Percentiles rank a stretch among this genome's conserved stretches.
Conservation (phyloP, 2,888 invertebrate species). For the Harpalus rubripes region DNA sequence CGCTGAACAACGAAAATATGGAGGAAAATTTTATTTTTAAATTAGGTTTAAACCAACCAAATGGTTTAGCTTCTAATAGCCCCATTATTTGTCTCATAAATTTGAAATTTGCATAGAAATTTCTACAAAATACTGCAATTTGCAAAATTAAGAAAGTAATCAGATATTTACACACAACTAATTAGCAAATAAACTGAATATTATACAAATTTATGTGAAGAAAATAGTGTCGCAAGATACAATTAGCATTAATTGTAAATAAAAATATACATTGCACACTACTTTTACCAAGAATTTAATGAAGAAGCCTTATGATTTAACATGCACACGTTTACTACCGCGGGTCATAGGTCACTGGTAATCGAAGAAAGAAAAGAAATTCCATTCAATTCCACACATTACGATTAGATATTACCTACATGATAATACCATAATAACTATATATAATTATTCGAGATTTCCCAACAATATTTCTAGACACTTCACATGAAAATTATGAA, state of each 20-base stretch:
- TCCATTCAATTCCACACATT: conserved; percentile 2
- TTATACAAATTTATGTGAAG: conserved; percentile 19
- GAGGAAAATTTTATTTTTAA: conserved; percentile 31
- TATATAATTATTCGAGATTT: not conserved
- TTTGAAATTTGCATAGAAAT: conserved; percentile 31
- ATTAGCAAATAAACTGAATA: conserved; percentile 23
- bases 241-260: conserved; percentile 42
- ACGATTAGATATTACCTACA: conserved; percentile 3
- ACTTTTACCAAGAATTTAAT: conserved; percentile 16
- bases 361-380: conserved; percentile 20
- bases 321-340: conserved; percentile 6
- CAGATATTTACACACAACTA: not conserved
- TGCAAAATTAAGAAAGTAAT: not conserved
- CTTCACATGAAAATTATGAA: not conserved
- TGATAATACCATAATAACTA: conserved; percentile 14
- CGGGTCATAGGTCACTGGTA: not conserved
- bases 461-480: not conserved
- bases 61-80: not conserved
- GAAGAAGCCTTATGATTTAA: conserved; percentile 30
- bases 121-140: not conserved
- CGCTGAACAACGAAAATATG: not conserved
- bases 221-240: conserved; percentile 34
- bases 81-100: conserved; percentile 15
- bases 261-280: conserved; percentile 5
- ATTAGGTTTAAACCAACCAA: conserved; percentile 4